Base-by-base conservation (phyloP, 2,888 invertebrate genomes). In the Clostera curtula region DNA sequence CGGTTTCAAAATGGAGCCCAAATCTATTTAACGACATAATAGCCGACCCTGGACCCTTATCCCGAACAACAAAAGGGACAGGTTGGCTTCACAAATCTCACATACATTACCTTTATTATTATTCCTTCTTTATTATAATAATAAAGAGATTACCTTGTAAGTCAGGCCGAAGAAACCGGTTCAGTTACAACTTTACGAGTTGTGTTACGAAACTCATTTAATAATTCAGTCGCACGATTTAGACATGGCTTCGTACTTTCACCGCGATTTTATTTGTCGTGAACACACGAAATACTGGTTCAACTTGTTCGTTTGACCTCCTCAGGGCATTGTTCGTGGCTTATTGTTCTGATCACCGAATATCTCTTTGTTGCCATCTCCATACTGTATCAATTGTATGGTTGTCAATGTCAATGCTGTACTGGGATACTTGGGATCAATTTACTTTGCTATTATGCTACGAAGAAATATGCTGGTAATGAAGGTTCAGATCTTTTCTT, bases 171-270 rank as follows among this genome's bases (percentile, higher is more conserved):
- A 49, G 32, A 33, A 62, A 76, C 79, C 68, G 70, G 76, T 79
- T 70, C 43, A 37, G 61, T 71, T 64, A n/a, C n/a, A n/a, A n/a
- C n/a, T n/a, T n/a, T n/a, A 67, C 66, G 62, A 67, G 54, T 60
- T 49, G 55, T 67, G 68, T 75, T 79, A 80, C 66, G 72, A 75
- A 73, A 73, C 65, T 56, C 59, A 63, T 72, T 71, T 72, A 64
- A 64, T 63, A 65, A 70, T 69, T 66, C 58, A 51, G 63, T 49
- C 52, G 62, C 58, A 52, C 56, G 66, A 71, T 72, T 77, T 74
- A 71, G 71, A 62, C 42, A 49, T 51, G 65, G 56, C 56, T 53
- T 40, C 49, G 59, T 69, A 79, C 79, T 80, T 82, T 80, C 80
- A 79, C 76, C 77, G 39, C 45, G 58, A 67, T 74, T 77, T 74